phyloP scores from a whole-genome alignment of 2,888 invertebrate species.

The Dorcus hopei region DNA sequence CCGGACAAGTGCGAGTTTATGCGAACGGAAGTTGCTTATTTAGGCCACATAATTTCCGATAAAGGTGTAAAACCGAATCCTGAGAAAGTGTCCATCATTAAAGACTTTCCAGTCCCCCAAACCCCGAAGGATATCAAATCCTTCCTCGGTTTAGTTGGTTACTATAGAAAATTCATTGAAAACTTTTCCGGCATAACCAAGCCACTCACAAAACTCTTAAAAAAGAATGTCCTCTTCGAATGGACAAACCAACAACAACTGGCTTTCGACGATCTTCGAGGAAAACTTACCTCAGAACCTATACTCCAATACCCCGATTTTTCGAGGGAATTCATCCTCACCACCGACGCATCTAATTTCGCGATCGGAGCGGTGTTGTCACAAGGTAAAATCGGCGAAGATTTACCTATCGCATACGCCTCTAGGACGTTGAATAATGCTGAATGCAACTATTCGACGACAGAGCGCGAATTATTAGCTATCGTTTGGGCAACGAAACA shows the following conservation, averaged over 20 bases:
- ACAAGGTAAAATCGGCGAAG: constrained; percentile 31
- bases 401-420: constrained; percentile 40
- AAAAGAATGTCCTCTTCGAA: constrained; percentile 10
- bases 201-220: constrained; percentile 11
- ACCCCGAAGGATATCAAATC: constrained; percentile 23
- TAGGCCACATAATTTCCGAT: constrained; percentile 31
- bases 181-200: constrained; percentile 25
- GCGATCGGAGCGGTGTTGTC: constrained; percentile 34
- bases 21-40: constrained; percentile 23
- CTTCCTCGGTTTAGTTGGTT: constrained; percentile 35
- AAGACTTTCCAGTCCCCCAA: constrained; percentile 24
- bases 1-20: constrained; percentile 33
- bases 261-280: neutral
- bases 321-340: constrained; percentile 31
- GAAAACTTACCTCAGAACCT: constrained; percentile 11
- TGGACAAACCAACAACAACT: neutral
- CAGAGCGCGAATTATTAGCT: constrained; percentile 41
- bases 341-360: constrained; percentile 39
- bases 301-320: constrained; percentile 27
- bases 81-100: constrained; percentile 22
- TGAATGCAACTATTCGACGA: constrained; percentile 40
- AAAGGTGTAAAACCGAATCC: constrained; percentile 31
- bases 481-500: no score
- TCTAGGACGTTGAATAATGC: constrained; percentile 36
- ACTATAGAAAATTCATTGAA: constrained; percentile 37